Base-by-base conservation (phyloP, 2,888 invertebrate species). In the Synergus laeviventris region DNA sequence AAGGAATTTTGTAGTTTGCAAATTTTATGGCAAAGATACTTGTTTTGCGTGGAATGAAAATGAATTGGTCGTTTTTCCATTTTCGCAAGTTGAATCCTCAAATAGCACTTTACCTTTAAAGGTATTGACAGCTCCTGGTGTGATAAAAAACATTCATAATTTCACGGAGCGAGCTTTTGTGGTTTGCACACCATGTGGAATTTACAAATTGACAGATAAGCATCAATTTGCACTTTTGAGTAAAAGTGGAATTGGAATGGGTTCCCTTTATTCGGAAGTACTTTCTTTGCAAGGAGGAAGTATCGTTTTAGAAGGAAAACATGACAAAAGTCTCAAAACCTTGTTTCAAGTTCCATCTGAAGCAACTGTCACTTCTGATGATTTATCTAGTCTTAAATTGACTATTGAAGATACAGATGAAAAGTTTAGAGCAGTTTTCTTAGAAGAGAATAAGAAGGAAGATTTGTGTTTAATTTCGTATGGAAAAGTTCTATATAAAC, bases 41-140 rank as follows among this genome's bases (percentile, higher is more conserved):
- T 88, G 87, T 76, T 88, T 90, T 62, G 84, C 85, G 1, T 91
- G 90, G 90, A 74, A 85, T 4, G 38, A 77, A 5, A 21, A 84
- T 12, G 81, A 84, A 24, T 76, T 89, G 36, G 76, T 82, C 0
- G 79, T 86, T 36, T 88, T 88, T 78, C 77, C 84, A 0, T 89
- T 88, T 36, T 54, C 73, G 7, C 49, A 80, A 16, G 74, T 70
- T 2, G 70, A 66, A 14, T 45, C 36, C 7, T 75, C 80, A 1
- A 24, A 79, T 1, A n/a, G 36, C 21, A 24, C 36, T 24, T 76
- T 75, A 59, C 24, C 36, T 38, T 77, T 77, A 54, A 76, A 74
- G 18, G 76, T 81, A 74, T 60, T 85, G 12, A 79, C 66, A 21
- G 81, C 87, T 7, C 90, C 90, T 2, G 78, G 70, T 9, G 24